Conservation (phyloP, 2,113 vertebrate species). For the Equus quagga region DNA sequence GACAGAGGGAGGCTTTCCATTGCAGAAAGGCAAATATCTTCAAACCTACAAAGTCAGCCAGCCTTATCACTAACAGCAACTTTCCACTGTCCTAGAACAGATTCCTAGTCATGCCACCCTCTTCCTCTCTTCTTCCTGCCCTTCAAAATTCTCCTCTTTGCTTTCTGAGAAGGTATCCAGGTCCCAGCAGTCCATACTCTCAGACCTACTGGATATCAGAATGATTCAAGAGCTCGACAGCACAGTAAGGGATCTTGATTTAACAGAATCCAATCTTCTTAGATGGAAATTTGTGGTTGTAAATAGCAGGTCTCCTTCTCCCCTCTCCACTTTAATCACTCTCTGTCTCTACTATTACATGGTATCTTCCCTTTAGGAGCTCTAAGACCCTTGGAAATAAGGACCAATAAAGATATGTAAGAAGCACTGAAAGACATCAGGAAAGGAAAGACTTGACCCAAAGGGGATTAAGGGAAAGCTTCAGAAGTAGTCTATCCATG, state of each 20-base stretch:
- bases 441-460: background rate
- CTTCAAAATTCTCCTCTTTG: background rate
- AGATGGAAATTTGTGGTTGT: background rate
- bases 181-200: background rate
- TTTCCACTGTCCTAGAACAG: background rate
- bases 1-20: background rate
- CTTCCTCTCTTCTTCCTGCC: background rate
- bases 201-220: background rate
- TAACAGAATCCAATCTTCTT: background rate
- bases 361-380: background rate
- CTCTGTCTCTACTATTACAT: background rate
- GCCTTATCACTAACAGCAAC: background rate
- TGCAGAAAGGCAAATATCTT: background rate
- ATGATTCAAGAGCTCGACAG: background rate
- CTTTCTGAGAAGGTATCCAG: background rate
- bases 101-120: background rate
- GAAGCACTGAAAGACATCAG: background rate
- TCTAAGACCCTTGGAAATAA: background rate
- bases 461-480: background rate
- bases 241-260: background rate
- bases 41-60: background rate
- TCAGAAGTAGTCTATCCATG: background rate
- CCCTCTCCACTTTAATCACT: background rate
- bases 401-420: background rate
- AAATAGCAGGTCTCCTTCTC: background rate